Evolutionary conservation across 1,140 invertebrate genomes (phyloP), one percentile per base, ranked within the genome.

Genomic region (Drosophila bocki): DNA sequence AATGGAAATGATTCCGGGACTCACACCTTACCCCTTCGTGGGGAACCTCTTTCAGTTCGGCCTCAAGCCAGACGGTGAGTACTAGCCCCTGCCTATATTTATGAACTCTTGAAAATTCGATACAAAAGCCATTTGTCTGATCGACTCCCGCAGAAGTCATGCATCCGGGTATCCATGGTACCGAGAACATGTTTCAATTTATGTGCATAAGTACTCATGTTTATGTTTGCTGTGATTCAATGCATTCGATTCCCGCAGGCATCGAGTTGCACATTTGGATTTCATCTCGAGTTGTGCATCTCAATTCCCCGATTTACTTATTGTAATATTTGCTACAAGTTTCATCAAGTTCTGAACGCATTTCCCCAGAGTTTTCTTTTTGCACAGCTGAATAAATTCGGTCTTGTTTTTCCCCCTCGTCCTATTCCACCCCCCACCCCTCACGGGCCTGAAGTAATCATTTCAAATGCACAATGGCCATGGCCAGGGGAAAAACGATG

Each of bases 1-100:
- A 7, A 92, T 92, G 91, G 91, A 92, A 78, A 92, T 90, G 91
- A 91, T 92, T 65, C 88, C 91, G 2, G 91, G 91, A 17, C 91
- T 91, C 8, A 92, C 91, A 7, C 91, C 91, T 9, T 90, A 92
- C 48, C 91, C 91, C 7, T 92, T 92, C 60, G 87, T 92, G 29
- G 91, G 91, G 4, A 92, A 92, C 57, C 50, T 92, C 3, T 92
- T 92, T 69, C 91, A 92, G 76, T 90, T 92, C 47, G 91, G 91
- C 26, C 78, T 92, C 3, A 92, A 91, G 70, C 88, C 91, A 41
- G 91, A 65, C 39, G 91, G 91, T 92, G 42, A 91, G 87, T 75
- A 42, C 50, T 15, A 3, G 1, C 8, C 22, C 58, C 60, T 62
- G 60, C 54, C 77, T 83, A 87, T 88, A 88, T 88, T 88, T 90